Percentiles rank a stretch among this genome's conserved stretches.
Conservation (phyloP, 2,888 invertebrate species). For the Apeira syringaria region DNA sequence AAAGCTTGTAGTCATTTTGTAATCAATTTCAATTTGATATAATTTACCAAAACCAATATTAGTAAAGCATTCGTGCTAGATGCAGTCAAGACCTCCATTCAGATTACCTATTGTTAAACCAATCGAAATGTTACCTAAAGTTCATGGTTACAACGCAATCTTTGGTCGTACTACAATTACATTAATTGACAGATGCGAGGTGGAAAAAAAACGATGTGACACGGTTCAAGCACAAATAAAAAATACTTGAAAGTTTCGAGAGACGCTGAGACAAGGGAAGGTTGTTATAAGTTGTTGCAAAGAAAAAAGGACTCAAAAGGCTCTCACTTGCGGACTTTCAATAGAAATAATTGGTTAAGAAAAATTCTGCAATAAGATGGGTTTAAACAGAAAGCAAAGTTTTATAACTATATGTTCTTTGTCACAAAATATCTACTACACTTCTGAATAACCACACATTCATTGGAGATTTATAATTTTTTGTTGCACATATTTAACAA, state of each 20-base stretch:
- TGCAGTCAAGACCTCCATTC: slow-evolving; percentile 25
- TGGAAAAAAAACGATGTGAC: slow-evolving; percentile 24
- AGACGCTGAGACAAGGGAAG: slow-evolving; percentile 18
- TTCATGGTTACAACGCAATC: slow-evolving; percentile 32
- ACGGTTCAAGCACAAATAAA: slow-evolving; percentile 21
- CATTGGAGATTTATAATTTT: too few relatives aligned
- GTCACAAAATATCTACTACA: too few relatives aligned
- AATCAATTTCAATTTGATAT: slow-evolving; percentile 13
- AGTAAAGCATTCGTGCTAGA: slow-evolving; percentile 19
- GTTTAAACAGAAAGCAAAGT: too few relatives aligned
- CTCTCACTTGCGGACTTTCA: slow-evolving; percentile 17
- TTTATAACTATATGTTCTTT: too few relatives aligned
- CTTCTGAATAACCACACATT: too few relatives aligned
- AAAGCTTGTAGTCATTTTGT: too few relatives aligned
- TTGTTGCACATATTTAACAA: too few relatives aligned
- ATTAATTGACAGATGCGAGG: slow-evolving; percentile 31
- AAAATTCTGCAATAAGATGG: slow-evolving; percentile 9
- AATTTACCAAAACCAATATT: slow-evolving; percentile 17
- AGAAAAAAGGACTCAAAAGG: slow-evolving; percentile 20
- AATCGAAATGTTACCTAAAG: slow-evolving; percentile 28
- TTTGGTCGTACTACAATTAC: slow-evolving; percentile 23
- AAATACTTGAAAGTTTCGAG: slow-evolving; percentile 19
- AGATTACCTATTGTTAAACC: slow-evolving; percentile 29
- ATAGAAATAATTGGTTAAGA: slow-evolving; percentile 22
- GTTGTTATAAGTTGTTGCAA: slow-evolving; percentile 25